phyloP scores from a whole-genome alignment of 2,888 invertebrate genomes.

The Pedicia rivosa region DNA sequence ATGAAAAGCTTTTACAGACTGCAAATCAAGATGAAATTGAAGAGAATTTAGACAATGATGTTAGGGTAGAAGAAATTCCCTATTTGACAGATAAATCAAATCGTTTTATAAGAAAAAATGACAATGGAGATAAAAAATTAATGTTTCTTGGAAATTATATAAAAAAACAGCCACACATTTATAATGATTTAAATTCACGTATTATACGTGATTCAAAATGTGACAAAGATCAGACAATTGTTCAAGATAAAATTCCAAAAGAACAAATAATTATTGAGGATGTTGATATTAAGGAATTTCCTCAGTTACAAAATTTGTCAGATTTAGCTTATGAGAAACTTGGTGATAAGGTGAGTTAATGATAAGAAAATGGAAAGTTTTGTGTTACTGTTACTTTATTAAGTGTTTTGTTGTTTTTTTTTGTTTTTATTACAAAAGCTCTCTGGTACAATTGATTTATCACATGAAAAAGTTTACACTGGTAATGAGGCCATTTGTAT shows the following conservation, averaged over 20 bases:
- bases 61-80: too few species aligned
- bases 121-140: too few species aligned
- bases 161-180: too few species aligned
- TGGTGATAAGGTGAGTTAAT: conserved; percentile 27
- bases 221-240: too few species aligned
- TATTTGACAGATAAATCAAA: too few species aligned
- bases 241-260: conserved; percentile 20
- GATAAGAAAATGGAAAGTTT: conserved; percentile 3
- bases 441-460: conserved; percentile 19
- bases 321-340: conserved; percentile 27
- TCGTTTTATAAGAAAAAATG: too few species aligned
- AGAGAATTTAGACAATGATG: background rate
- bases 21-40: too few species aligned
- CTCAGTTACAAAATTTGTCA: conserved; percentile 20
- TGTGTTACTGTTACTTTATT: background rate
- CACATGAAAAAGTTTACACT: conserved; percentile 19
- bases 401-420: background rate
- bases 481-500: conserved; percentile 21
- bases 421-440: too few species aligned
- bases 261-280: background rate
- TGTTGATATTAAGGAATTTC: background rate
- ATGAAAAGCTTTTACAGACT: too few species aligned
- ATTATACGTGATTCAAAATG: too few species aligned
- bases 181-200: too few species aligned
- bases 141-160: too few species aligned